phyloP scores from a whole-genome alignment of 2,888 invertebrate species.

The Blastobasis lacticolella region DNA sequence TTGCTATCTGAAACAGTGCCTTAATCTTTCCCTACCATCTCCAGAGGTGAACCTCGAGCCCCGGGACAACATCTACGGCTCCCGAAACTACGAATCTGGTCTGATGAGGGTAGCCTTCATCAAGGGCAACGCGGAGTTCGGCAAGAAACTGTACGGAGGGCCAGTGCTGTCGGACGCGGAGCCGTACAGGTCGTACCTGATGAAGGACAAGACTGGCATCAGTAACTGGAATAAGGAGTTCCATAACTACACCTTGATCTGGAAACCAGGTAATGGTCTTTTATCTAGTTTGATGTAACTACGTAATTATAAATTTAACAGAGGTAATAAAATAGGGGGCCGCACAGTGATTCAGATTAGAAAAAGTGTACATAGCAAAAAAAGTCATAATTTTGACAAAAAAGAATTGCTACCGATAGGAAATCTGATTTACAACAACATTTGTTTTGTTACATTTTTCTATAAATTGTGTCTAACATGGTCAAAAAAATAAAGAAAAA shows the following conservation, averaged over 20 bases:
- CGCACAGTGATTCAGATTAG: too few relatives aligned
- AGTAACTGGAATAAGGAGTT: conserved; percentile 75
- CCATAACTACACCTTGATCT: conserved; percentile 80
- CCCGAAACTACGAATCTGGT: conserved; percentile 76
- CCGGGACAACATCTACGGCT: conserved; percentile 76
- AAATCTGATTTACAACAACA: too few relatives aligned
- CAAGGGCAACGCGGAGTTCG: conserved; percentile 74
- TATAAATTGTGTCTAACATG: too few relatives aligned
- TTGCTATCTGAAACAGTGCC: too few relatives aligned
- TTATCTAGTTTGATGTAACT: not conserved
- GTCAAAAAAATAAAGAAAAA: too few relatives aligned
- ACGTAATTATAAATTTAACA: too few relatives aligned
- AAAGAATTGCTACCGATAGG: too few relatives aligned
- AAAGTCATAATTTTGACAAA: too few relatives aligned
- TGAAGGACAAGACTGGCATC: conserved; percentile 53
- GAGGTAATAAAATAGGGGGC: too few relatives aligned
- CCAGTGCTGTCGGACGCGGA: conserved; percentile 49
- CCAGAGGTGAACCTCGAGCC: conserved; percentile 81
- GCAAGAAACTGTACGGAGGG: conserved; percentile 52
- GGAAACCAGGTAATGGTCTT: conserved; percentile 69
- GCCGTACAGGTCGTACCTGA: conserved; percentile 51
- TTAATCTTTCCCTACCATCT: conserved; percentile 6
- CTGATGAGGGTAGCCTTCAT: conserved; percentile 83
- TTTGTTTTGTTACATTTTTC: too few relatives aligned
- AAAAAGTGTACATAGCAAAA: too few relatives aligned